Conservation (phyloP, 2,113 vertebrate genomes). For the Drymodes brunneopygia region DNA sequence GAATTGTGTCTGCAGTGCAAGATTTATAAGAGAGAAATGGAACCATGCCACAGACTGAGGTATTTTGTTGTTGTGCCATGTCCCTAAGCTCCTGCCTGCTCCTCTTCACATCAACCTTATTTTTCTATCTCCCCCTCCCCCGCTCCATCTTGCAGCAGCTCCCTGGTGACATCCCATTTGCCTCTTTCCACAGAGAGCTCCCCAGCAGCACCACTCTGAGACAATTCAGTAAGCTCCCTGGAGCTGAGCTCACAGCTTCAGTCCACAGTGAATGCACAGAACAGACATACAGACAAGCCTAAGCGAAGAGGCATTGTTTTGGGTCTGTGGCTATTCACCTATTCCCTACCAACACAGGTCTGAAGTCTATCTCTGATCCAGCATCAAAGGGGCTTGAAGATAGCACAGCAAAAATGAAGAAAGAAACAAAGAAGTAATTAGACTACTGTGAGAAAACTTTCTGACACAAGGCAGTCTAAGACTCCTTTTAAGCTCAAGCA, state of each 20-base stretch:
- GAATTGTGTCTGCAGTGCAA: background rate
- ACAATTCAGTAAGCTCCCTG: background rate
- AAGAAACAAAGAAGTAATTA: background rate
- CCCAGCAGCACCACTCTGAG: background rate
- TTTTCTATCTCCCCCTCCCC: background rate
- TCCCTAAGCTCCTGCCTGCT: background rate
- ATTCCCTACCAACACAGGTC: background rate
- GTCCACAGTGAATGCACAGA: background rate
- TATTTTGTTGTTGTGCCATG: background rate
- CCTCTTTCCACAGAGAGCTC: background rate
- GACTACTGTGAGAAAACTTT: background rate
- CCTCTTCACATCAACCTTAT: background rate
- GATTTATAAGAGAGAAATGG: background rate
- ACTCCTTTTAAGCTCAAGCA: background rate
- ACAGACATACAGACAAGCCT: background rate
- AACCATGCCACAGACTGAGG: background rate
- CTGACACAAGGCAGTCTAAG: background rate
- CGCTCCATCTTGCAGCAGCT: background rate
- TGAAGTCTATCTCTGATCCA: background rate
- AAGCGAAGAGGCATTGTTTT: background rate
- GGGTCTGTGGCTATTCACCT: background rate
- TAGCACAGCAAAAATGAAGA: background rate
- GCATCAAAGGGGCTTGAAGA: background rate
- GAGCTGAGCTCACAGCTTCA: background rate
- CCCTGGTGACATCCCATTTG: background rate